Evolutionary conservation across 2,888 invertebrate species (phyloP), one percentile per base, ranked within the genome.

Genomic region (Caenorhabditis sp.): DNA sequence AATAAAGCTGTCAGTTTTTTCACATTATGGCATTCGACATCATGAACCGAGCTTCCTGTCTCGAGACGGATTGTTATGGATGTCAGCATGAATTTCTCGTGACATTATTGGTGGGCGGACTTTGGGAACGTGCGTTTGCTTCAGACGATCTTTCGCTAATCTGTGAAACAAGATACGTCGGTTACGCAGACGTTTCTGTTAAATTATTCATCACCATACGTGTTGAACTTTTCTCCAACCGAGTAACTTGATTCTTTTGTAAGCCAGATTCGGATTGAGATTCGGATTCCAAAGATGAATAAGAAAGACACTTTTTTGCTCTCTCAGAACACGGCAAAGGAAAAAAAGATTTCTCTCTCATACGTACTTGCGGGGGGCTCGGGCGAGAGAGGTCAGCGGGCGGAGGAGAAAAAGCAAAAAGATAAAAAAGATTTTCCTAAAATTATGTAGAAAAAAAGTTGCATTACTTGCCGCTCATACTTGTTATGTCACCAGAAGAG

Each of bases 401-500:
- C n/a, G n/a, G n/a, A n/a, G n/a, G 15, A n/a, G 22, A 24, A 63
- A 24, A 17, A 53, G 9, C 7, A 7, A 13, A 7, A 32, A 30
- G 13, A 35, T 37, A 41, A 35, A 35, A 37, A 35, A 39, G 27
- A 66, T 39, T 39, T 48, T 56, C 39, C 39, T 56, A 56, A 53
- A 50, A 43, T 58, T 68, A 52, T 58, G 68, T 52, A 46, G 13
- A 11, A 32, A 68, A 70, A 70, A 70, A 70, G 70, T 70, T 53
- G 59, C 70, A 70, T 70, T 52, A 59, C 70, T 68, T 30, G 56
- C 32, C 26, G 68, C 58, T 58, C 68, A 58, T 58, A 58, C 58
- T 68, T 68, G 68, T 68, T 68, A 58, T 68, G 70, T 59, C 58
- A 59, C 70, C 66, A 66, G 66, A 66, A 66, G 66, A 70, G 59